Evolutionary conservation across 2,113 vertebrate genomes (phyloP), one percentile per base, ranked within the genome.

Genomic region (Sebastes fasciatus): DNA sequence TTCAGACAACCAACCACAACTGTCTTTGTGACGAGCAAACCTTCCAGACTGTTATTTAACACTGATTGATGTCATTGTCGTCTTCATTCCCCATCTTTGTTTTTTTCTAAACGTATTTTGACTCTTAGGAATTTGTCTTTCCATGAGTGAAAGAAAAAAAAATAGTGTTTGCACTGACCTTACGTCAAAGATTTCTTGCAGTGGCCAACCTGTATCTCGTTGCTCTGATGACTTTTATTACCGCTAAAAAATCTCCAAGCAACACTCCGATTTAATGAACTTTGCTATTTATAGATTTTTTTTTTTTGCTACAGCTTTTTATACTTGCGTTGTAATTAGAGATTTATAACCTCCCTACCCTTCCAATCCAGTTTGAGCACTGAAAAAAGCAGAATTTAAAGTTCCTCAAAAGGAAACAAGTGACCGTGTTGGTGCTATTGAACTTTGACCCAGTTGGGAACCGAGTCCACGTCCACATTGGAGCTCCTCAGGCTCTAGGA

Each of bases 31-130:
- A 85, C 48, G 26, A 81, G 84, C 75, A 83, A 86, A 79, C 58
- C 52, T 55, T 62, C 74, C 80, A 66, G 92, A 91, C 92, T 84
- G 43, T 80, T 84, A 88, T 89, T 86, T 81, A 80, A 83, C 61
- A 70, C 58, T 51, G 57, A 75, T 45, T 76, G 76, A 85, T 42
- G 14, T 81, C 23, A 43, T 77, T 42, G 14, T 81, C 23, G 48
- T 77, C 70, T 65, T 73, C 83, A 42, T 77, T 71, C 58, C 74
- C 77, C 10, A 0, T 64, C 52, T 68, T 67, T 26, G 23, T 26
- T 26, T 26, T 26, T 83, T 62, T 69, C 61, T 55, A 66, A 81
- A 55, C n/a, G 45, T 49, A 3, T 77, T 87, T 87, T 85, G 81
- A 79, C 62, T 82, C 62, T 58, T 61, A 42, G 48, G 69, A 77